Evolutionary conservation across 2,113 vertebrate genomes (phyloP), one percentile per base, ranked within the genome.

Genomic region (Sinocyclocheilus anophthalmus): DNA sequence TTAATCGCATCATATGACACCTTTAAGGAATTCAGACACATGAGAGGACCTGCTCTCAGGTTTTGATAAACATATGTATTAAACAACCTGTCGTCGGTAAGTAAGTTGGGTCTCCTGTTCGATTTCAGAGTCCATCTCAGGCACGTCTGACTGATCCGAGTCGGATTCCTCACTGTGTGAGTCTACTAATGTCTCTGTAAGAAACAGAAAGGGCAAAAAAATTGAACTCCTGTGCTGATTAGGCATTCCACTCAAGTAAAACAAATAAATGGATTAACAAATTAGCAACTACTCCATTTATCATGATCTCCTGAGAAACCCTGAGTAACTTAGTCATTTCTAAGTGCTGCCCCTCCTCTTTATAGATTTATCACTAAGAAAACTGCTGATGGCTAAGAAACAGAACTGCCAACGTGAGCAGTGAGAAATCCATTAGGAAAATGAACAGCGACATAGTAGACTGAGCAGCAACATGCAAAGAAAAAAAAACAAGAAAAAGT

Each of bases 61-160:
- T 57, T 61, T 50, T 39, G 33, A 22, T 39, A 8, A 61, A n/a
- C 5, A 53, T 59, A 37, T 69, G 30, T 18, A 1, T 39, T 20
- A 70, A 70, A 72, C 33, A 37, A 95, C 98, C 96, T 99, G 98
- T 84, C 98, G 96, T 91, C 95, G 93, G 86, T 99, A 99, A 1
- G 96, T 99, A 81, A 96, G 96, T 92, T 99, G 98, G 0, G 97
- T 97, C 93, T 99, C 98, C 90, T 99, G 98, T 61, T 99, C 98
- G 88, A 99, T 98, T 95, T 99, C 98, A 86, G 97, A 99, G 93
- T 99, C 98, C 95, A 99, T 96, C 94, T 99, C 98, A 89, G 98
- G 98, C 88, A 99, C 97, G 76, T 99, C 98, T 84, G 98, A 99
- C 76, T 98, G 96, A 93, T 99, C 98, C 55, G 98, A 99, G 94